Percentiles rank a stretch among this genome's conserved stretches.
phyloP scores from a whole-genome alignment of 2,888 invertebrate genomes.

The Cephus runcator region DNA sequence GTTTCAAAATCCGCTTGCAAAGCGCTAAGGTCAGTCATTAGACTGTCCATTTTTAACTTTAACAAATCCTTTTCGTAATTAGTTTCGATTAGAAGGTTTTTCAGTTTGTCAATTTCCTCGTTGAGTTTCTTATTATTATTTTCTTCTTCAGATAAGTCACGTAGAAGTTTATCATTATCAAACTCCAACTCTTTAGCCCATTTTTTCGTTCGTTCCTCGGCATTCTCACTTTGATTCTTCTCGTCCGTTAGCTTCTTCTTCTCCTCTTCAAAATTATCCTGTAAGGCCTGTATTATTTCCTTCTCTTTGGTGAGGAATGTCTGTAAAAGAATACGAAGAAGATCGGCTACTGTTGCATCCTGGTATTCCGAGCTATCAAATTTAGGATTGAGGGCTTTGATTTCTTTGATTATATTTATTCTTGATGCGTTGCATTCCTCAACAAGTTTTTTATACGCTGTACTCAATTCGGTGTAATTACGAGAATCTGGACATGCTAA shows the following conservation, averaged over 20 bases:
- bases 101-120: constrained; percentile 33
- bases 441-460: constrained; percentile 37
- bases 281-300: constrained; percentile 47
- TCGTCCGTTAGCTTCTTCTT: constrained; percentile 45
- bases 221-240: constrained; percentile 45
- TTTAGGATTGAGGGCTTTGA: constrained; percentile 38
- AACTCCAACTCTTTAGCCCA: constrained; percentile 55
- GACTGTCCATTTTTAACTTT: constrained; percentile 38
- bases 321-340: constrained; percentile 48
- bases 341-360: constrained; percentile 35
- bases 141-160: constrained; percentile 44
- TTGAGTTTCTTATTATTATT: constrained; percentile 22
- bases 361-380: background rate
- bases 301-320: constrained; percentile 50
- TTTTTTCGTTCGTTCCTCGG: constrained; percentile 40
- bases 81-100: constrained; percentile 43
- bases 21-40: constrained; percentile 46
- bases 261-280: constrained; percentile 34
- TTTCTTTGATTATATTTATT: constrained; percentile 49
- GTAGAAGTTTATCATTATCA: constrained; percentile 52
- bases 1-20: constrained; percentile 47
- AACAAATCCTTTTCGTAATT: constrained; percentile 47
- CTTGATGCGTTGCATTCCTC: constrained; percentile 37
- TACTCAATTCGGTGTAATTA: background rate
- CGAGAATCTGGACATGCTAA: background rate